These are phyloP conservation scores for Andrena trimmerana DNA, from an alignment of 2,888 invertebrate species.

Conservation along the genomic window DNA sequence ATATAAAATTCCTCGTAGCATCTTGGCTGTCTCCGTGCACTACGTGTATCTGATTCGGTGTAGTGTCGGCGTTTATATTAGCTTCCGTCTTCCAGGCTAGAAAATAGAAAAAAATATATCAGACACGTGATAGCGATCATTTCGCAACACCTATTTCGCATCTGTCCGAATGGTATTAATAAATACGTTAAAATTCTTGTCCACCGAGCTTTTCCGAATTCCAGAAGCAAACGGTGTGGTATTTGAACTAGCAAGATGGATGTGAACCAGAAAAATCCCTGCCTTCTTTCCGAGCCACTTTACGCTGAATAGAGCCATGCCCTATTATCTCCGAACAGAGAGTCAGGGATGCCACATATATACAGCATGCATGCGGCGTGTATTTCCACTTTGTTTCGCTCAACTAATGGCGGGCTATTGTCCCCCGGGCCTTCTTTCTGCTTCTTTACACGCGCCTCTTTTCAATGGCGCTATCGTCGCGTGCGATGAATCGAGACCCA, in stretches of 20 bases:
- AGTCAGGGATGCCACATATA: constrained; percentile 28
- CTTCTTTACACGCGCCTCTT: constrained; percentile 34
- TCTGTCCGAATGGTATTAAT: too few species aligned
- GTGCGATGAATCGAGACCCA: constrained; percentile 41
- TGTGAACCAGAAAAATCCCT: constrained; percentile 49
- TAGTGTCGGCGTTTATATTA: constrained; percentile 41
- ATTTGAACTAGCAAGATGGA: constrained; percentile 13
- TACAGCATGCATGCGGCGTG: constrained; percentile 34
- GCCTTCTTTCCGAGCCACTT: constrained; percentile 48
- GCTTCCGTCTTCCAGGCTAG: constrained; percentile 11
- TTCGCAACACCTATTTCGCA: background rate
- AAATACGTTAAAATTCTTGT: background rate
- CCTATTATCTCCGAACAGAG: constrained; percentile 45
- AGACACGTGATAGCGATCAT: background rate
- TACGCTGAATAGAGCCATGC: constrained; percentile 33
- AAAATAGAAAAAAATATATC: background rate
- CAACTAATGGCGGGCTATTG: constrained; percentile 54
- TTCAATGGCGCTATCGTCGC: constrained; percentile 19
- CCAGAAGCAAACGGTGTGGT: background rate
- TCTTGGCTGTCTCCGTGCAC: constrained; percentile 24
- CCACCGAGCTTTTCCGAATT: background rate
- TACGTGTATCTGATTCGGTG: constrained; percentile 21
- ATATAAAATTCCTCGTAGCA: constrained; percentile 59
- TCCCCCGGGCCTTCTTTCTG: background rate
- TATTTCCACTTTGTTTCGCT: constrained; percentile 56